Evolutionary conservation across 2,113 vertebrate species (phyloP).

Genomic region (Austrofundulus limnaeus): DNA sequence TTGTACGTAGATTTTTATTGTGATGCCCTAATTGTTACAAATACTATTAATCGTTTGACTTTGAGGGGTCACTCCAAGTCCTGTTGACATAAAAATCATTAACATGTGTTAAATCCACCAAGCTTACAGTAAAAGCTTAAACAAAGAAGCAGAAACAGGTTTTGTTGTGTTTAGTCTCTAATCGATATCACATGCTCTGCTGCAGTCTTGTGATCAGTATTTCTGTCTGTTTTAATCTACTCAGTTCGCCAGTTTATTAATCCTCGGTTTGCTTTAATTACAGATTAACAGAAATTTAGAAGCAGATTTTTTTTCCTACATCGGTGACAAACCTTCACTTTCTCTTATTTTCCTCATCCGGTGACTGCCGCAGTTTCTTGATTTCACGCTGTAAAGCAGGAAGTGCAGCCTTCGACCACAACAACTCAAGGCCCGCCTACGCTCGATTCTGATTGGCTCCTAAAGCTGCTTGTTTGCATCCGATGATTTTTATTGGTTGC

Average conservation of each 20-base stretch:
- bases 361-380: conserved; percentile 15
- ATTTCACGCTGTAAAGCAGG: conserved; percentile 50
- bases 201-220: conserved; percentile 57
- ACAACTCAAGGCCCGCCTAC: conserved; percentile 46
- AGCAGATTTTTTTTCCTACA: not conserved
- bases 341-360: conserved; percentile 6
- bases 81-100: too few relatives aligned
- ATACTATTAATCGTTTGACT: too few relatives aligned
- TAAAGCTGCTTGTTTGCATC: not conserved
- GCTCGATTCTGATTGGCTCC: conserved; percentile 43
- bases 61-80: too few relatives aligned
- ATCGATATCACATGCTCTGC: conserved; percentile 71
- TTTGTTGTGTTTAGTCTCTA: conserved; percentile 20
- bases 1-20: too few relatives aligned
- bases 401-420: conserved; percentile 49
- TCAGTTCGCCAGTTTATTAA: not conserved
- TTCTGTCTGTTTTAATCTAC: not conserved
- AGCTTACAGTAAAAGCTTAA: too few relatives aligned
- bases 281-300: rapidly evolving
- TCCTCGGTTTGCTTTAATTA: not conserved
- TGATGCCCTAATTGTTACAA: too few relatives aligned
- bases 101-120: too few relatives aligned
- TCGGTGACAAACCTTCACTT: not conserved
- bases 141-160: not conserved
- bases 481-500: conserved; percentile 28